Base-by-base conservation (phyloP, 2,113 vertebrate species). In the Prolemur simus region DNA sequence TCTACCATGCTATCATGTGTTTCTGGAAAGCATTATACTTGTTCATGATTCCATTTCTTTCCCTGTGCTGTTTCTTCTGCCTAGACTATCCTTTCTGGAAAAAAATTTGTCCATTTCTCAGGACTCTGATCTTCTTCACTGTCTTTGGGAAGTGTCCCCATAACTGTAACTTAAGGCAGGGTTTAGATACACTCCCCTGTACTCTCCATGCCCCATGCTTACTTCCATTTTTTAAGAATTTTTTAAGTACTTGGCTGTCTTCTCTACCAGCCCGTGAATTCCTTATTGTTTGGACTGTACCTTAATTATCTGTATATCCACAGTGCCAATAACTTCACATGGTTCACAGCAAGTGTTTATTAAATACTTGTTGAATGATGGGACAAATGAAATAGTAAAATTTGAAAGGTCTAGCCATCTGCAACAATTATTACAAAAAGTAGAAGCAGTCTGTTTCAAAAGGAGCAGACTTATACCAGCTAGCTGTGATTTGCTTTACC, bases 321-420 rank as follows among this genome's bases (percentile, higher is more conserved):
- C 5, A 58, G 42, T 34, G 14, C 18, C 45, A 90, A 87, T 13
- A 71, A 23, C 85, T 92, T 58, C 23, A 17, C 52, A 64, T 58
- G 63, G 37, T 17, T n/a, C 42, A 81, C 34, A 42, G 49, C 5
- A 81, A 42, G 69, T 54, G 11, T 42, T 83, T 88, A 69, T 69
- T 77, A 78, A 91, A 58, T 71, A 78, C 76, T 64, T 95, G 37
- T 68, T 49, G 15, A 88, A 74, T 84, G 39, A 49, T 37, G 71
- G 21, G 13, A 60, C 78, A 94, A 76, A 42, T 76, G 21, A 96
- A 95, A 93, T 81, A 73, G 66, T 83, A 87, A 80, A 63, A 69
- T 83, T 73, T 45, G 74, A 83, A 68, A 87, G 34, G 45, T 82
- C 20, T 71, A 69, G 34, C 32, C 27, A 49, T 81, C 66, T 85